Percentiles rank a stretch among this genome's conserved stretches.
Conservation (phyloP, 2,797 vertebrate species). For the Rhabdophis nuchalis region DNA sequence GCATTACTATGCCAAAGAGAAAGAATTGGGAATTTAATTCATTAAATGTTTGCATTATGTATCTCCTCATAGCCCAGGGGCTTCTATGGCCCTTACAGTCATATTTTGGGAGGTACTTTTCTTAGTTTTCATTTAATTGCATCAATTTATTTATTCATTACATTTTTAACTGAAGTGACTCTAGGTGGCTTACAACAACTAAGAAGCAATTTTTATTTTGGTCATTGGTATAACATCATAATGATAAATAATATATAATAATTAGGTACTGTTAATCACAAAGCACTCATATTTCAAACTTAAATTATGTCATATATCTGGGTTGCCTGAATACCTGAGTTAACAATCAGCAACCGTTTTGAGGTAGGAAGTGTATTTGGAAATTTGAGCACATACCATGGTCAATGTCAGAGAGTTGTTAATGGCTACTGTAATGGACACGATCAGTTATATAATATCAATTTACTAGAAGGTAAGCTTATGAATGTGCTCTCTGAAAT, state of each 20-base stretch:
- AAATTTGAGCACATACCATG: neutral
- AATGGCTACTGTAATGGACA: neutral
- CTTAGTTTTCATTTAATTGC: neutral
- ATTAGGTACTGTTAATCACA: conserved; percentile 33
- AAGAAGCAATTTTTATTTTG: neutral
- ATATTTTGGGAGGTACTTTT: neutral
- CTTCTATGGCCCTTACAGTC: neutral
- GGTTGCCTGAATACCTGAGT: neutral
- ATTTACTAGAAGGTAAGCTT: neutral
- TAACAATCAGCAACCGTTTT: neutral
- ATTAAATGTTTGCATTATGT: neutral
- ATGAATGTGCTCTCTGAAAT: neutral
- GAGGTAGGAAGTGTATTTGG: neutral
- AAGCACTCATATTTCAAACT: conserved; percentile 32
- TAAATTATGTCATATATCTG: conserved; percentile 56
- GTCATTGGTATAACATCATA: neutral
- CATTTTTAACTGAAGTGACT: neutral
- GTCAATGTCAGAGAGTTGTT: neutral
- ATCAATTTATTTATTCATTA: neutral
- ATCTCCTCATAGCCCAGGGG: rapidly evolving
- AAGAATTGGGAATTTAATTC: neutral
- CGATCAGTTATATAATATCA: neutral
- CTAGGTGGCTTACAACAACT: neutral
- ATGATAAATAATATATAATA: neutral
- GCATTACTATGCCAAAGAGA: neutral